Base-by-base conservation (phyloP, 2,888 invertebrate species). In the Neoaliturus tenellus region DNA sequence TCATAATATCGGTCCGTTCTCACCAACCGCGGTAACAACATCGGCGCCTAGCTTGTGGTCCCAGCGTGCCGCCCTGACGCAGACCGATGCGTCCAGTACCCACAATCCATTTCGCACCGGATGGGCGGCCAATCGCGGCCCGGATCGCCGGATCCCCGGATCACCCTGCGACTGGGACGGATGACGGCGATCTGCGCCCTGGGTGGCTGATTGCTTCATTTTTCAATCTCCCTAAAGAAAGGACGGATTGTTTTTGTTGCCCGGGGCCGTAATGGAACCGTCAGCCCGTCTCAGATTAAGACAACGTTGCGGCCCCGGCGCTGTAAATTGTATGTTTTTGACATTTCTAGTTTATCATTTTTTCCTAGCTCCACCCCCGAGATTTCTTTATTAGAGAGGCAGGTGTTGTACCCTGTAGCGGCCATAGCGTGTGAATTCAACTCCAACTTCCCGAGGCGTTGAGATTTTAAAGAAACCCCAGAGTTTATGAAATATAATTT, bases 181-280 rank as follows among this genome's bases (percentile, higher is more conserved):
- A 67, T 67, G 31, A 31, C 67, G 31, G 62, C 23, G 62, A 23
- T 62, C 62, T 23, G 39, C 83, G 14, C 83, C 44, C 80, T 83
- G 83, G 83, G 83, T 80, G 83, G 83, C 67, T 80, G 83, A 83
- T 83, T 83, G 83, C 83, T 80, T 83, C 83, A 83, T 83, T 83
- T 83, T 83, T 83, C 83, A 83, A 83, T 80, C 83, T 69, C n/a
- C 48, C 58, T 51, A 58, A 80, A 83, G 83, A 83, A 81, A 83
- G 83, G 78, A 69, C 80, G 80, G 80, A 83, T 80, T 71, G 73
- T 73, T 82, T 75, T 80, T 78, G 71, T 71, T 35, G 71, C 71
- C 41, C 12, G 5, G 39, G 23, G 2, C n/a, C 23, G 71, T 71
- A 71, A 71, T 71, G 71, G 71, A 71, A 39, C 71, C 71, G 35